Evolutionary conservation across 2,113 vertebrate genomes (phyloP), one percentile per base, ranked within the genome.

Genomic region (Emydura subglobosa): DNA sequence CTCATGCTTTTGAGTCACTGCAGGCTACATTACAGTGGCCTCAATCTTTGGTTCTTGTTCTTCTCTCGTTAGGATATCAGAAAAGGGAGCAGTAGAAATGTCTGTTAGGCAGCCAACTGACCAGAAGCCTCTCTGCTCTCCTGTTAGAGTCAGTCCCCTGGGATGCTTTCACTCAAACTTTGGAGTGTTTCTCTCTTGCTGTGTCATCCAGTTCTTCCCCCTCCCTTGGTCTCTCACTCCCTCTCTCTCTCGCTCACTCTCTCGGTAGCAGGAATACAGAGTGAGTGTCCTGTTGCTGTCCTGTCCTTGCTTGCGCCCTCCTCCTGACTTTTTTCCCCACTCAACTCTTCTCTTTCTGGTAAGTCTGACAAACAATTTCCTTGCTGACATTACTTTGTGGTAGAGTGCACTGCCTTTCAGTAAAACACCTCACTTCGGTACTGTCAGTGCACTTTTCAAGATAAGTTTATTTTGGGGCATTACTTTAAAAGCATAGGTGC

Each of bases 351-450:
- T 92, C 95, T 50, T 93, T 93, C 92, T 2, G 98, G 98, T 98
- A 97, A 98, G 98, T 98, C 79, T 93, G 90, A 92, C 57, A 84
- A 96, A 92, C 85, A 65, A n/a, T 83, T 96, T 96, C 53, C 87
- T 65, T 85, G 78, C 84, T 83, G 59, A 61, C 76, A 76, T 47
- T 96, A 82, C 42, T 84, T 80, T 91, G 50, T 93, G 94, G 57
- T 59, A 81, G 3, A 47, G 90, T 4, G 1, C 87, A 82, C 94
- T 89, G 83, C 59, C 79, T 95, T 97, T 87, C 55, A 68, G 92
- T 4, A 7, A 93, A 96, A 87, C 78, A 49, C 81, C 94, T 88
- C 86, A 22, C 83, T 93, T 94, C 59, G 72, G 68, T 91, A 88
- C 11, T 25, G 22, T 79, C 89, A 39, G 85, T 44, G 88, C 1